phyloP scores from a whole-genome alignment of 2,113 vertebrate genomes.

The Grus americana region DNA sequence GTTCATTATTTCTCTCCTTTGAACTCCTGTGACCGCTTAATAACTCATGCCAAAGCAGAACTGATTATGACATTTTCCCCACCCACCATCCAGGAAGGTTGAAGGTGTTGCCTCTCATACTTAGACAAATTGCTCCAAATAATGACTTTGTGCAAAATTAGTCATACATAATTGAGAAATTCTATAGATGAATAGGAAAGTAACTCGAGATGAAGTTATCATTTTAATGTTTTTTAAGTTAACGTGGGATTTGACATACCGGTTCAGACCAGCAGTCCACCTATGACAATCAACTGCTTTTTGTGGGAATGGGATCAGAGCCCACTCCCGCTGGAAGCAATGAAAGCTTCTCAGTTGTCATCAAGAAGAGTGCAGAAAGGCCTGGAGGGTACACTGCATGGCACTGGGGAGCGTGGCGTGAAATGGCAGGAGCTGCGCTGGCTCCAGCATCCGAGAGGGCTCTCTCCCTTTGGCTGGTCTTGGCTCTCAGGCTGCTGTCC shows the following conservation, averaged over 20 bases:
- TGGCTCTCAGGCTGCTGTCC: background rate
- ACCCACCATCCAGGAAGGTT: constrained; percentile 76
- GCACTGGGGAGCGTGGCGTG: background rate
- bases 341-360: background rate
- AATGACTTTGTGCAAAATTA: constrained; percentile 87
- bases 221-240: constrained; percentile 71
- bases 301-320: background rate
- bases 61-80: constrained; percentile 71
- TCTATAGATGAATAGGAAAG: constrained; percentile 77
- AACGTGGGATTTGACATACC: background rate
- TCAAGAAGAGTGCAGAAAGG: background rate
- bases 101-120: constrained; percentile 80
- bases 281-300: background rate
- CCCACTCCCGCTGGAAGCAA: background rate
- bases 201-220: constrained; percentile 72
- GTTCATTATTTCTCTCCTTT: constrained; percentile 80
- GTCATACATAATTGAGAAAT: constrained; percentile 85
- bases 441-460: background rate
- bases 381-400: background rate
- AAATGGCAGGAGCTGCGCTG: background rate
- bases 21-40: constrained; percentile 81
- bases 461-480: background rate
- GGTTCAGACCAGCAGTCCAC: constrained; percentile 30
- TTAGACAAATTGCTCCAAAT: constrained; percentile 86
- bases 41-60: constrained; percentile 69